These are phyloP conservation scores for Irena cyanogastra DNA, from an alignment of 2,113 vertebrate species.

Conservation along the genomic window DNA sequence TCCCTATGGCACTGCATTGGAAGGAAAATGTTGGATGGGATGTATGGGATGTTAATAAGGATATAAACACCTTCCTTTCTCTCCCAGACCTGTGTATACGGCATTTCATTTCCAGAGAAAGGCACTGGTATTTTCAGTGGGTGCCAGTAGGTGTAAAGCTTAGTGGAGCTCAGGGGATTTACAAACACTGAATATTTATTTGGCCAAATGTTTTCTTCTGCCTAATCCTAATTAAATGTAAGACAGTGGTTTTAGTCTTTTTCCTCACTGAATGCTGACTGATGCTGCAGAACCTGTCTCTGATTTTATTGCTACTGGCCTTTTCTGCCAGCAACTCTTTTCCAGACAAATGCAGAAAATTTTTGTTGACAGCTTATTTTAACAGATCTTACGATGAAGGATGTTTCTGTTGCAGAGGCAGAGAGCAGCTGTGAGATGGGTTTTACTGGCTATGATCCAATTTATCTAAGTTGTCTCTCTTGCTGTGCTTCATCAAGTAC, in stretches of 20 bases:
- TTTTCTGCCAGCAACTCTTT: not conserved
- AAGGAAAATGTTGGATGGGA: not conserved
- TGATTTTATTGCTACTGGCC: not conserved
- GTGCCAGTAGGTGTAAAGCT: not conserved
- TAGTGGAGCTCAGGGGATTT: not conserved
- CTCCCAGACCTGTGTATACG: not conserved
- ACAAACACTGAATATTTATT: not conserved
- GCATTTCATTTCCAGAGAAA: not conserved
- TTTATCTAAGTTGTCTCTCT: constrained; percentile 13
- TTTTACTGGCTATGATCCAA: constrained; percentile 33
- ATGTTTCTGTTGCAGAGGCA: constrained; percentile 24
- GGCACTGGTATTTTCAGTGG: not conserved
- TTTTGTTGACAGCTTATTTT: constrained; percentile 50
- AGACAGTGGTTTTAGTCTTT: not conserved
- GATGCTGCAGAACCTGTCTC: not conserved
- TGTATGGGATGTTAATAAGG: not conserved
- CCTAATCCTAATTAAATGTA: not conserved
- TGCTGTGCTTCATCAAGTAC: constrained; percentile 15
- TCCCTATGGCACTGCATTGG: not conserved
- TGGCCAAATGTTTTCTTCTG: not conserved
- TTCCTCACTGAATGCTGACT: not conserved
- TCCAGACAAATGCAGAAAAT: not conserved
- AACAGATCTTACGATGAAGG: constrained; percentile 13
- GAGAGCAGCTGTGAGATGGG: constrained; percentile 36
- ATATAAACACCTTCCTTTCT: not conserved